Conservation (phyloP, 2,888 invertebrate genomes). For the Neuroscelio doddi region DNA sequence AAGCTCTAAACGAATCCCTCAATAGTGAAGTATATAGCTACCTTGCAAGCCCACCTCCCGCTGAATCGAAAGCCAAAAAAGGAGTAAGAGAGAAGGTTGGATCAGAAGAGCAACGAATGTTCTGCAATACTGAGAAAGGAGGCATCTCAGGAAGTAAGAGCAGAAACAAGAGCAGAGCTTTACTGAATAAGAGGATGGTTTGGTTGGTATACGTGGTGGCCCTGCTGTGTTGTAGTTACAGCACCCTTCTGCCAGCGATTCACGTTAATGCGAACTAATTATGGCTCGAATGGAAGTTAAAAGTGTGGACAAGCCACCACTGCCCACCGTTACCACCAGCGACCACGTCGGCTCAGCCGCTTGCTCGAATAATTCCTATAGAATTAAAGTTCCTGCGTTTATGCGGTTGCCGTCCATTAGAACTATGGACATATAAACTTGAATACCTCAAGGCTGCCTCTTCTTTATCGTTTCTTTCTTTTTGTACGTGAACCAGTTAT, state of each 20-base stretch:
- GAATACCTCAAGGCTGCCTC: conserved; percentile 11
- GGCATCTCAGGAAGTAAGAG: not conserved
- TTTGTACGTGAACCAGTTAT: no score
- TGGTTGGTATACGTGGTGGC: not conserved
- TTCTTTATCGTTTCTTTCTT: not conserved
- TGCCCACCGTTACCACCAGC: conserved; percentile 38
- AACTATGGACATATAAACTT: conserved; percentile 32
- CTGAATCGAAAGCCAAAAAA: conserved; percentile 31
- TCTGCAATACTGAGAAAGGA: no score
- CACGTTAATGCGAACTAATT: conserved; percentile 66
- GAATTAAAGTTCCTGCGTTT: conserved; percentile 52
- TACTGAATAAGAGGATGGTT: conserved; percentile 1
- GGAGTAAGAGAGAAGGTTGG: conserved; percentile 15
- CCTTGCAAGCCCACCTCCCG: conserved; percentile 20
- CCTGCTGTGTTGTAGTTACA: conserved; percentile 6
- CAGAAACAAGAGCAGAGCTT: not conserved
- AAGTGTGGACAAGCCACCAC: conserved; percentile 61
- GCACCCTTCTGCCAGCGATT: conserved; percentile 45
- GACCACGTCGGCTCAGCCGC: conserved; percentile 31
- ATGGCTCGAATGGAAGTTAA: conserved; percentile 62
- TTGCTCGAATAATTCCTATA: conserved; percentile 54
- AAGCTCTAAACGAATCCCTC: conserved; percentile 50
- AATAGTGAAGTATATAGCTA: conserved; percentile 14
- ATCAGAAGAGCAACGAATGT: conserved; percentile 8
- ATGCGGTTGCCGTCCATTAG: conserved; percentile 50